Base-by-base conservation (phyloP, 2,888 invertebrate genomes). In the Rhagonycha fulva region DNA sequence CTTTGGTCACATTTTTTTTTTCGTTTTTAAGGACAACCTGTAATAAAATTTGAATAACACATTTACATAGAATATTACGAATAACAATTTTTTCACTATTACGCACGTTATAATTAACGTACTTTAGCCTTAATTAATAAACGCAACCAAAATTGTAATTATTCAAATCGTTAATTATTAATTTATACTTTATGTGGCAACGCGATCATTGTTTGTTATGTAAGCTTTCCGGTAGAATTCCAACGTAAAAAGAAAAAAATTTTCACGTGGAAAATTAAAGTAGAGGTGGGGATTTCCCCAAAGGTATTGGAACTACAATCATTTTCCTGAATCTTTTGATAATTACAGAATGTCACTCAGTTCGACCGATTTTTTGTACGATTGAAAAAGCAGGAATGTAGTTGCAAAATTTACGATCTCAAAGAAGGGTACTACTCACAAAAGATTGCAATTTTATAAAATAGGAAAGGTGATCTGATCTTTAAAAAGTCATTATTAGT, bases 1-100 rank as follows among this genome's bases (percentile, higher is more conserved):
- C 74, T 77, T 62, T 74, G 68, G 19, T 62, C 69, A 74, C 66
- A 66, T 70, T 32, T 71, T 74, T 70, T n/a, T 76, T 77, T 62
- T 74, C 47, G 9, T n/a, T 68, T 60, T 32, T 62, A 71, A 76
- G 73, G 74, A 74, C 76, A 71, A 68, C 72, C 28, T 74, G 76
- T 62, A 62, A 74, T 72, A 76, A 72, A 72, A 72, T 72, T 72
- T 72, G 63, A 66, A 66, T 66, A 66, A 66, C n/a, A 19, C 23
- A 66, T 66, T 66, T 14, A 14, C 63, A 66, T 66, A 66, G 63
- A 66, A 66, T 66, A 66, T 66, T 66, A 12, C 63, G 24, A 66
- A 24, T 66, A 24, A 66, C n/a, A 66, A 66, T 66, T 66, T 24
- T 62, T 66, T 19, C n/a, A 24, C n/a, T 66, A 24, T 23, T 66